Conservation (phyloP, 2,797 vertebrate species). For the Anabacerthia variegaticeps region DNA sequence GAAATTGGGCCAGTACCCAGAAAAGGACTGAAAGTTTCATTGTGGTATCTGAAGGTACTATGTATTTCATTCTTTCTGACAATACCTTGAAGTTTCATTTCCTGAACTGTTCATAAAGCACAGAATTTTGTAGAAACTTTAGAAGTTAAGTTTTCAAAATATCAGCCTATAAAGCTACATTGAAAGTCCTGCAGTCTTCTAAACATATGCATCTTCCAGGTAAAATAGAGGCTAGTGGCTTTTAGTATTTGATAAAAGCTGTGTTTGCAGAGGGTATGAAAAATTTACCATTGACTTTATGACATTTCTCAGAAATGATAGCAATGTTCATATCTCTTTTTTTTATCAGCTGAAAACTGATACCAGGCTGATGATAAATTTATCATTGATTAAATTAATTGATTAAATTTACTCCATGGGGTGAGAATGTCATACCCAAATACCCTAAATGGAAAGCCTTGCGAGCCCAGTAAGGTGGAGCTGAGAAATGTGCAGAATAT, state of each 20-base stretch:
- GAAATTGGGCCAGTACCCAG: conserved; percentile 58
- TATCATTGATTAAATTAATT: not conserved
- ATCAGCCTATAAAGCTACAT: conserved; percentile 2
- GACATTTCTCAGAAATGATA: not conserved
- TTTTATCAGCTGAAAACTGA: not conserved
- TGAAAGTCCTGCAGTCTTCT: not conserved
- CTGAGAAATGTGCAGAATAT: not conserved
- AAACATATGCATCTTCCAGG: not conserved
- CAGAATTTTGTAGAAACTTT: conserved; percentile 60
- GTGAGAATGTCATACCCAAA: not conserved
- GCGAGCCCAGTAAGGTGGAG: not conserved
- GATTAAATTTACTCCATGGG: not conserved
- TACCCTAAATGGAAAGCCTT: not conserved
- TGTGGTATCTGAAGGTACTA: conserved; percentile 56
- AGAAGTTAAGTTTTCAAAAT: conserved; percentile 63
- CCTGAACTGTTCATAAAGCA: conserved; percentile 67
- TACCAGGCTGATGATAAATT: not conserved
- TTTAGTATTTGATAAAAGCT: not conserved
- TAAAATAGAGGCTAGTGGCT: not conserved
- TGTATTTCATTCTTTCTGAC: conserved; percentile 56
- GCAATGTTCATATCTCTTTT: not conserved
- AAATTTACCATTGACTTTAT: not conserved
- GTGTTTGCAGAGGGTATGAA: not conserved
- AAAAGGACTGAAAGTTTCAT: conserved; percentile 62
- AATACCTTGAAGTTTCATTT: conserved; percentile 26